Evolutionary conservation across 92 coral and sea anemone genomes (phyloP), one percentile per base, ranked within the genome.

Genomic region (Meandrina meandrites): DNA sequence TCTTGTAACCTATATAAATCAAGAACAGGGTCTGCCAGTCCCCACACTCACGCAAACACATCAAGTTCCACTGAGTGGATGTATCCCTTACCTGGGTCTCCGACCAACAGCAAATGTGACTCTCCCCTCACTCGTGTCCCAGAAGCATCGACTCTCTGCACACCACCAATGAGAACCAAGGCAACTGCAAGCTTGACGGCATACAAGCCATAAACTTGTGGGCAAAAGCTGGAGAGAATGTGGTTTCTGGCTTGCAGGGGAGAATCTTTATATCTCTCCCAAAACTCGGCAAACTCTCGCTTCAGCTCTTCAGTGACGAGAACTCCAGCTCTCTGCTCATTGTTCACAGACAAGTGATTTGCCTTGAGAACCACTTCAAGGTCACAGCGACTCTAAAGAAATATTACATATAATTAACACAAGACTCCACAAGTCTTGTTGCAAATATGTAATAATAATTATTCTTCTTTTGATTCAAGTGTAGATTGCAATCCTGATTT

Each of bases 61-160:
- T 2, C 45, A 40, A 2, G 6, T 40, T 40, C 45, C 6, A 6
- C 45, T 2, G 45, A 2, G 45, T 40, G 45, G 45, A 40, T 40
- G 2, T 40, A 2, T 40, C 45, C 6, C 45, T 40, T 91, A 96
- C 99, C 99, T 89, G 99, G 99, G 82, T 96, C 99, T 67, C 99
- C 99, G 12, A 96, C 98, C 70, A 96, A 79, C n/a, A 96, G 91
- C 82, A 96, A 79, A 80, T 96, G 99, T 9, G 98, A 89, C 83
- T 96, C 99, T 71, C 99, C 99, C 16, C 99, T 93, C 27, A 96
- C 99, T 19, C 96, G 92, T 7, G 96, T 95, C 54, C 99, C 99
- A 45, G 96, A 90, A 10, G 90, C 86, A 70, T 93, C 99, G 40
- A 95, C 90, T 73, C 98, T 83, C 80, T 91, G 96, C 12, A 96